Evolutionary conservation across 2,888 invertebrate genomes (phyloP).

Genomic region (Achlya flavicornis): DNA sequence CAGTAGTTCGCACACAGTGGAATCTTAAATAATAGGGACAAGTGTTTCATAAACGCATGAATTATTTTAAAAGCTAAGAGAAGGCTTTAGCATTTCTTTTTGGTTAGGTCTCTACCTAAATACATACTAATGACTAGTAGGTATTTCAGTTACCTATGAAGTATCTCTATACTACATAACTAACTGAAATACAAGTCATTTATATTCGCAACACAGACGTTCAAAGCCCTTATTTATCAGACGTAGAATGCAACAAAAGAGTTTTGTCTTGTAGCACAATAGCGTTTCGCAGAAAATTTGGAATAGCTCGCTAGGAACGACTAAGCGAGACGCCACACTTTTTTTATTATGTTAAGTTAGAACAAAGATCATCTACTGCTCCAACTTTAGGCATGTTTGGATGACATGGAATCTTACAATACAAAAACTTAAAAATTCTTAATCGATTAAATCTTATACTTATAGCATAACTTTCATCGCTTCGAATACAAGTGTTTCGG

Average conservation of each 20-base stretch:
- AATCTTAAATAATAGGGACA: conserved; percentile 7
- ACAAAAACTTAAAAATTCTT: no score
- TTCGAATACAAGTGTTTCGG: no score
- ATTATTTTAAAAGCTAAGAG: not conserved
- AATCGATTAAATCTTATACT: no score
- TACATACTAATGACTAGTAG: no score
- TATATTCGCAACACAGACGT: not conserved
- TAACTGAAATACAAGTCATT: not conserved
- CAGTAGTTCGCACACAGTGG: conserved; percentile 26
- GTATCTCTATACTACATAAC: not conserved
- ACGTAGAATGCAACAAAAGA: not conserved
- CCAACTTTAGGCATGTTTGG: no score
- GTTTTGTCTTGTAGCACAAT: not conserved
- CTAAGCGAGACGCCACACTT: not conserved
- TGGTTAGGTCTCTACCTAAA: no score
- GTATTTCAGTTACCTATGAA: no score
- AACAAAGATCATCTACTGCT: not conserved
- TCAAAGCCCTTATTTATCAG: conserved; percentile 2
- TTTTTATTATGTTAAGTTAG: not conserved
- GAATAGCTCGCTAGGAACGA: not conserved
- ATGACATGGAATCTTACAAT: no score
- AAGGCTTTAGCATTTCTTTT: not conserved
- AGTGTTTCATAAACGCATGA: not conserved
- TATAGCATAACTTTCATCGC: no score
- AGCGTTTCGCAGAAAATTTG: not conserved